Evolutionary conservation across 2,888 invertebrate species (phyloP), one percentile per base, ranked within the genome.

Genomic region (Furcula furcula): DNA sequence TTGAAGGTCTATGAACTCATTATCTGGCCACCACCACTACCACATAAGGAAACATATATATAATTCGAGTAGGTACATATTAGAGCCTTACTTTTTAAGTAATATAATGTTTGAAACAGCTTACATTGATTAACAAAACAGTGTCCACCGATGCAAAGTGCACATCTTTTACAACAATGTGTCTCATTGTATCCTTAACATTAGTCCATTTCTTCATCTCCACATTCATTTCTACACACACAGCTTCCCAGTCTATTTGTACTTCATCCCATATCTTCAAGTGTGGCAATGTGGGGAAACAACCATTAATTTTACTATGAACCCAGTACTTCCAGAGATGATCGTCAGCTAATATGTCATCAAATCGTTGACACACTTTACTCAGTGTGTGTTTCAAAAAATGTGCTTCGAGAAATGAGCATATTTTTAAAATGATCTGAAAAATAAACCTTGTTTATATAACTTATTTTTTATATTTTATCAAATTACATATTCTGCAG

Each of bases 101-200:
- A n/a, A n/a, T n/a, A n/a, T n/a, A n/a, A n/a, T n/a, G n/a, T n/a
- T n/a, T n/a, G n/a, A 21, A 40, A 34, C 11, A 18, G 82, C 90
- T 74, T 66, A 91, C 91, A 73, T 91, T 87, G 34, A 91, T 79
- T 49, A 92, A 74, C 9, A 91, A 67, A 22, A 92, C 79, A 36
- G 90, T 84, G 69, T 92, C 91, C 18, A 91, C 89, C n/a, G 90
- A 89, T 31, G 91, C 90, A 70, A 85, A 89, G 57, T 91, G 91
- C 4, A 87, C 82, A 68, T 90, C 87, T 45, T 81, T 82, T 6
- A 90, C 76, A 25, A 84, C 78, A 39, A 91, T 66, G 55, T 90
- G 86, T 45, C 75, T 80, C 69, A 90, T 83, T 29, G 78, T 75
- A 18, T 81, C 67, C 3, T 77, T 67, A 2, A 78, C 67, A 66